These are phyloP conservation scores for Odontothrips loti DNA, from an alignment of 2,888 invertebrate species.

Conservation along the genomic window DNA sequence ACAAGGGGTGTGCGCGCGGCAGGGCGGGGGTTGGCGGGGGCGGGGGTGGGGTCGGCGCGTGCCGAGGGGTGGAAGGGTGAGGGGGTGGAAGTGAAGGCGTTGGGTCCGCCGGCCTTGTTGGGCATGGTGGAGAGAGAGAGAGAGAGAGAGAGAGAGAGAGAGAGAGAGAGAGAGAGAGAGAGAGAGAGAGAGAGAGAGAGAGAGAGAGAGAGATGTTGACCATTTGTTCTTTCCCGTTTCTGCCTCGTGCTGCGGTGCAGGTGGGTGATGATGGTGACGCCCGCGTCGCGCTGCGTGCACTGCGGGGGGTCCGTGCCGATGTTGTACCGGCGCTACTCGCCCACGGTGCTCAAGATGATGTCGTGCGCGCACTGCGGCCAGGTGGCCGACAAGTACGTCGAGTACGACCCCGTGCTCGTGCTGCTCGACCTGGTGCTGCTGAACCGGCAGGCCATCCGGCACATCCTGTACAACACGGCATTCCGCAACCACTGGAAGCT, in stretches of 20 bases:
- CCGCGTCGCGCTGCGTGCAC: constrained; percentile 56
- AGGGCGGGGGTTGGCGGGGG: no score
- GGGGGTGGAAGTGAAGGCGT: no score
- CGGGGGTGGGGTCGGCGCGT: no score
- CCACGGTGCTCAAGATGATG: constrained; percentile 65
- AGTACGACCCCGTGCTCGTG: constrained; percentile 84
- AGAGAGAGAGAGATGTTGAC: not conserved
- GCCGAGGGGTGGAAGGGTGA: no score
- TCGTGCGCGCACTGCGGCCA: constrained; percentile 73
- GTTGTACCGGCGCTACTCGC: constrained; percentile 65
- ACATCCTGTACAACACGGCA: constrained; percentile 72
- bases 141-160: no score
- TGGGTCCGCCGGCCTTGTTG: no score
- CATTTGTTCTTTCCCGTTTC: not conserved
- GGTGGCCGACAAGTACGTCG: constrained; percentile 83
- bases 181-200: not conserved
- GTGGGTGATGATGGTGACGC: constrained; percentile 12
- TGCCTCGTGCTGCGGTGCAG: not conserved
- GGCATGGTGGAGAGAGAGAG: not conserved
- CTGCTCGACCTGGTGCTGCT: constrained; percentile 79
- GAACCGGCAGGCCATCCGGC: constrained; percentile 76
- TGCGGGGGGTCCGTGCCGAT: constrained; percentile 61
- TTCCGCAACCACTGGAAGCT: constrained; percentile 64
- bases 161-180: not conserved
- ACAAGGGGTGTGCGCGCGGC: no score